Percentiles rank a stretch among this genome's conserved stretches.
Evolutionary conservation across 2,888 invertebrate species (phyloP).

Genomic region (Cacoxenus indagator): DNA sequence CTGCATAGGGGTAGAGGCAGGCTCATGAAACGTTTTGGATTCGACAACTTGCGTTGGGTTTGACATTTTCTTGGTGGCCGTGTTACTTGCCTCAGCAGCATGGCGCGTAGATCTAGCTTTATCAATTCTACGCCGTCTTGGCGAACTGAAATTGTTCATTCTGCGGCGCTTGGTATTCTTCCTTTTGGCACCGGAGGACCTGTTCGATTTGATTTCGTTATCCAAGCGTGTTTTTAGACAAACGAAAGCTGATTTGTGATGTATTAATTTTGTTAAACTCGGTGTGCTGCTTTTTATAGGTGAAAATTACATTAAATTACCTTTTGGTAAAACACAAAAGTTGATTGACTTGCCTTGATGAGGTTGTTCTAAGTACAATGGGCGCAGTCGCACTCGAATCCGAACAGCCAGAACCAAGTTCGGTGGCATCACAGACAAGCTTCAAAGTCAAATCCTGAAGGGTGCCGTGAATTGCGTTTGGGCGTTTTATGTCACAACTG

Average conservation of each 20-base stretch:
- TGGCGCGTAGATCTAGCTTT: background rate
- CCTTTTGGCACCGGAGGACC: background rate
- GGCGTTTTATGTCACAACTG: conserved; percentile 61
- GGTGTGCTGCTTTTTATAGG: conserved; percentile 34
- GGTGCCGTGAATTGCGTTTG: conserved; percentile 55
- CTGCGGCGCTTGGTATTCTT: background rate
- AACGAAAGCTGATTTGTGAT: conserved; percentile 49
- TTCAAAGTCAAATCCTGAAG: conserved; percentile 52
- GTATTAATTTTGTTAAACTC: conserved; percentile 33
- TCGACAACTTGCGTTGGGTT: conserved; percentile 5
- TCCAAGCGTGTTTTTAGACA: conserved; percentile 40
- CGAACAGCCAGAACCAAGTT: background rate
- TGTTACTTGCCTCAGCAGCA: background rate
- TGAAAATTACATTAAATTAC: conserved; percentile 20
- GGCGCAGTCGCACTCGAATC: conserved; percentile 27
- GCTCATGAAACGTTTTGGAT: conserved; percentile 45
- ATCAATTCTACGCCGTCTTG: background rate
- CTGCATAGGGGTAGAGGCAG: conserved; percentile 43
- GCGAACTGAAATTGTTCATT: background rate
- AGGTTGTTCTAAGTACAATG: conserved; percentile 22
- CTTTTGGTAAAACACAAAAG: background rate
- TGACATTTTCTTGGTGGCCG: background rate
- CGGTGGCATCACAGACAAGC: background rate
- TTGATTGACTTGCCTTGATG: conserved; percentile 42
- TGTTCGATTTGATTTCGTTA: background rate